Evolutionary conservation across 1,140 invertebrate genomes (phyloP).

Genomic region (Drosophila serrata): DNA sequence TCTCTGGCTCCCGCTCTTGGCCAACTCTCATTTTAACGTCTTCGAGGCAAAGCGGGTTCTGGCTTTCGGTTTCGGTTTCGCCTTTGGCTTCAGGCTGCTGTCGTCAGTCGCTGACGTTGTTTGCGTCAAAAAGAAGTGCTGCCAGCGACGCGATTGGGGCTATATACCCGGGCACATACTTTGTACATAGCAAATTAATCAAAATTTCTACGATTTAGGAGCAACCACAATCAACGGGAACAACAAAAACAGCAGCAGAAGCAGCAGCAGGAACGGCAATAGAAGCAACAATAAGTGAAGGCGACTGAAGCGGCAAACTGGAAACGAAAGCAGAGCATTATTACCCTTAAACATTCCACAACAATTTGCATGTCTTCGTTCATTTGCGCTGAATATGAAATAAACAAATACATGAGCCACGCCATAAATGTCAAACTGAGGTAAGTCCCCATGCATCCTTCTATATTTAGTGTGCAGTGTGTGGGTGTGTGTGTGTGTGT

Average conservation of each 20-base stretch:
- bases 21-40: constrained; percentile 31
- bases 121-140: constrained; percentile 75
- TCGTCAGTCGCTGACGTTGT: constrained; percentile 78
- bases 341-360: constrained; percentile 31
- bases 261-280: background rate
- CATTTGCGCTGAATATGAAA: constrained; percentile 73
- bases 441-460: constrained; percentile 52
- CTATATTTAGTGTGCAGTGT: constrained; percentile 17
- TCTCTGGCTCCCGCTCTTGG: constrained; percentile 7
- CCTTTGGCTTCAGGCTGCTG: constrained; percentile 60
- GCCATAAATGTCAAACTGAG: constrained; percentile 83
- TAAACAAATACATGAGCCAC: constrained; percentile 82
- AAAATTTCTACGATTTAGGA: constrained; percentile 39
- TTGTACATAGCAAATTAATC: constrained; percentile 37
- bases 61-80: constrained; percentile 22
- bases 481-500: background rate
- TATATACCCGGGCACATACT: background rate
- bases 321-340: constrained; percentile 11
- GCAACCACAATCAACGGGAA: constrained; percentile 14
- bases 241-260: background rate
- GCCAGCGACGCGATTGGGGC: background rate
- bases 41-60: constrained; percentile 22
- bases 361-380: constrained; percentile 80
- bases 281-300: constrained; percentile 1
- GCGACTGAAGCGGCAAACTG: constrained; percentile 3